These are phyloP conservation scores for Escarpia spicata DNA, from an alignment of 2,888 invertebrate species.

Conservation along the genomic window DNA sequence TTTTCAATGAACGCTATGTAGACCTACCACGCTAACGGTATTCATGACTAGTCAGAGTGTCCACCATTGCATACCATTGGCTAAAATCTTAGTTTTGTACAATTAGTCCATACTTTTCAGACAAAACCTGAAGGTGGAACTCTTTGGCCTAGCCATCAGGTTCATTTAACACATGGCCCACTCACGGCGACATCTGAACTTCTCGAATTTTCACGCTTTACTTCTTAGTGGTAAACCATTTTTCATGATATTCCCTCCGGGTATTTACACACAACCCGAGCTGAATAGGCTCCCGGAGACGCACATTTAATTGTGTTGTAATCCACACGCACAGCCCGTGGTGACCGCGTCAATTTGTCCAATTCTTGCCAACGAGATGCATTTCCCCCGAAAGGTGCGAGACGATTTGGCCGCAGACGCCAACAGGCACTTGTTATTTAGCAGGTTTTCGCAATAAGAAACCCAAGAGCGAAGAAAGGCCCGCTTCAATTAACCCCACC, in stretches of 20 bases:
- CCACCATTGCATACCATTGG: not conserved
- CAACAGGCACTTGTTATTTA: slow-evolving; percentile 7
- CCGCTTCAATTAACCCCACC: not conserved
- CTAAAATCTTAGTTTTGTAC: not conserved
- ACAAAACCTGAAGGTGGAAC: not conserved
- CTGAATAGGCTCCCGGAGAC: not conserved
- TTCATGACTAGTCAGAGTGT: not conserved
- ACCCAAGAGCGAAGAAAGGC: slow-evolving; percentile 16
- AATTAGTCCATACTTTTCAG: not conserved
- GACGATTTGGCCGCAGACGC: not conserved
- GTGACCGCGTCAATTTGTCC: slow-evolving; percentile 5
- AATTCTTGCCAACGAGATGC: not conserved
- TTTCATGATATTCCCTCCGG: not conserved
- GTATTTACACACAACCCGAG: not conserved
- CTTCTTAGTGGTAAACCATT: slow-evolving; percentile 3
- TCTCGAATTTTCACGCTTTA: not conserved
- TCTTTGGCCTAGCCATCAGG: not conserved
- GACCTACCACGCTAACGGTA: not conserved
- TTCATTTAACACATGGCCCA: not conserved
- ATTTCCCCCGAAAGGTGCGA: not conserved
- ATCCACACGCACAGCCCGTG: not conserved
- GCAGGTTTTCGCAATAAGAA: slow-evolving; percentile 11
- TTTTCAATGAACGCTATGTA: too few species aligned
- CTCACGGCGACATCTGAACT: slow-evolving; percentile 2
- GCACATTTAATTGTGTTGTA: not conserved